Conservation (phyloP, 2,888 invertebrate genomes). For the Nineta flava region DNA sequence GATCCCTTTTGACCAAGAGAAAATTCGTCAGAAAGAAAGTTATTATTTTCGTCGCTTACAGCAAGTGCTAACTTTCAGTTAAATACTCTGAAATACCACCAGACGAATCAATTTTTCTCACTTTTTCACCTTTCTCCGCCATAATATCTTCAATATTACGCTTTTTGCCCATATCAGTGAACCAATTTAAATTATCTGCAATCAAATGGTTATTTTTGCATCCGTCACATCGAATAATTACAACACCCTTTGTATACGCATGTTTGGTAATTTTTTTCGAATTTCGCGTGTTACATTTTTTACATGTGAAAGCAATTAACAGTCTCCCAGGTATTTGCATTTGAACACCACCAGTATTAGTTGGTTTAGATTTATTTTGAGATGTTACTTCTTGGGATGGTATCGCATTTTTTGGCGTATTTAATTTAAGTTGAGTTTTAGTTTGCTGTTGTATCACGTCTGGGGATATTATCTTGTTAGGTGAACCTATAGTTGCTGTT, state of each 20-base stretch:
- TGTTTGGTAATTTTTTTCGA: conserved; percentile 67
- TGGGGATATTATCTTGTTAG: too few species aligned
- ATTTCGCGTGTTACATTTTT: conserved; percentile 66
- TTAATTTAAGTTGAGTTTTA: too few species aligned
- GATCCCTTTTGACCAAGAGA: too few species aligned
- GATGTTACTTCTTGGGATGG: too few species aligned
- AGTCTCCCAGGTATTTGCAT: conserved; percentile 35
- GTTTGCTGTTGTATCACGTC: too few species aligned
- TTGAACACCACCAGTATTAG: too few species aligned
- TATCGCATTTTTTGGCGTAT: too few species aligned
- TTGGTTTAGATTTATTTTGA: too few species aligned
- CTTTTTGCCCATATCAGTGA: conserved; percentile 57
- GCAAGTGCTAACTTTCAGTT: too few species aligned
- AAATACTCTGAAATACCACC: conserved; percentile 8
- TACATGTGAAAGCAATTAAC: conserved; percentile 72
- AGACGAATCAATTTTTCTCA: conserved; percentile 37
- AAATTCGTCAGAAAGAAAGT: too few species aligned
- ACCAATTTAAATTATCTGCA: conserved; percentile 94
- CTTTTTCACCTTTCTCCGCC: conserved; percentile 71
- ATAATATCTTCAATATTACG: conserved; percentile 84
- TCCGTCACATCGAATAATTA: conserved; percentile 77
- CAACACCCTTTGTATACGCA: conserved; percentile 78
- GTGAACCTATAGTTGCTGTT: too few species aligned
- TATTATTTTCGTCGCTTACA: too few species aligned
- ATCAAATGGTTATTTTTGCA: conserved; percentile 86